Conservation (phyloP, 2,797 vertebrate species). For the Tapera naevia region DNA sequence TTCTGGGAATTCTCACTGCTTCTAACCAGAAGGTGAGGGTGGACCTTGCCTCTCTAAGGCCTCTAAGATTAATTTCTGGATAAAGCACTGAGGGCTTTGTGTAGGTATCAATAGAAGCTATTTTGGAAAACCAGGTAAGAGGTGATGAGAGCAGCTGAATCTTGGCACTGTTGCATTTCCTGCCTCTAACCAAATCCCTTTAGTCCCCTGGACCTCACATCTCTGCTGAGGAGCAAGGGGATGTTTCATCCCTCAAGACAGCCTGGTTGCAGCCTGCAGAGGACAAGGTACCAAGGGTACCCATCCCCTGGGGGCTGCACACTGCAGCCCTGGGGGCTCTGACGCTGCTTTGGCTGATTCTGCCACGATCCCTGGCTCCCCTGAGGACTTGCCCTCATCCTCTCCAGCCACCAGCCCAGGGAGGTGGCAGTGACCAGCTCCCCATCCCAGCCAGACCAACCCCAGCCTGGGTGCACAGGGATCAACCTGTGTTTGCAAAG, state of each 20-base stretch:
- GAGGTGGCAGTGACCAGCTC: not conserved
- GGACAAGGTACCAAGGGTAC: not conserved
- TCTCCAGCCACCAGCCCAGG: not conserved
- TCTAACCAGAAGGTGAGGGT: not conserved
- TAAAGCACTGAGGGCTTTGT: not conserved
- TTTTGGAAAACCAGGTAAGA: not conserved
- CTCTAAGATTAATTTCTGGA: not conserved
- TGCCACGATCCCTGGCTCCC: accelerated
- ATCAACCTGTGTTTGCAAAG: not conserved
- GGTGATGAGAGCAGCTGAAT: not conserved
- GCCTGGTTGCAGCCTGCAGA: not conserved
- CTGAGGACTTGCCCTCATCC: not conserved
- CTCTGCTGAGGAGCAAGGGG: accelerated
- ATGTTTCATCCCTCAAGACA: not conserved
- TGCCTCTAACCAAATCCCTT: not conserved
- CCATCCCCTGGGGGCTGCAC: not conserved
- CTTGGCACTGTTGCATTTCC: not conserved
- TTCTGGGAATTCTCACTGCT: not conserved
- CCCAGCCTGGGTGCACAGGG: accelerated
- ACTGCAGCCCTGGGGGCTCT: not conserved
- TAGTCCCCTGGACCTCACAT: accelerated
- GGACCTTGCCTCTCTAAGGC: not conserved
- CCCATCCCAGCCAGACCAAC: accelerated
- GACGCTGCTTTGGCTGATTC: not conserved
- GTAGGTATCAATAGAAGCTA: not conserved